Base-by-base conservation (phyloP, 2,797 vertebrate species). In the Phataginus tricuspis region DNA sequence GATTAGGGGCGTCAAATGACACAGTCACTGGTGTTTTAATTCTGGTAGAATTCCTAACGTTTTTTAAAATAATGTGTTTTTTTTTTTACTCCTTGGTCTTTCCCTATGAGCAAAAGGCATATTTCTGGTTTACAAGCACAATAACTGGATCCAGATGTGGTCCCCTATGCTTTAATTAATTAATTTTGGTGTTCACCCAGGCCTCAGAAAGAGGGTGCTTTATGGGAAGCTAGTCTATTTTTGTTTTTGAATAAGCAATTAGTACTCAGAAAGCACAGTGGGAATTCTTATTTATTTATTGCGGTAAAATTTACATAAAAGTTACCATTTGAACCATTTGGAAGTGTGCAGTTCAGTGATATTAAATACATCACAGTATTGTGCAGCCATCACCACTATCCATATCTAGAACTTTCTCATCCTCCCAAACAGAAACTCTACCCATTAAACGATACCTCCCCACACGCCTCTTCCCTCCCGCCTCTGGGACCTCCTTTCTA, bases 271-370 rank as follows among this genome's bases (percentile, higher is more conserved):
- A 45, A 64, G 34, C 86, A 69, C 12, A 78, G 74, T 37, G 18
- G 82, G 29, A 69, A 84, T 49, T 91, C 61, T 92, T 61, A 75
- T 78, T 79, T 80, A 71, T 90, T 91, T 80, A 75, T 84, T 77
- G 61, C 63, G 10, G 18, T 79, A 80, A 75, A 86, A 59, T 77
- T 29, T 55, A 84, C 4, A 19, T 55, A 77, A 88, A 34, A 68
- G 45, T 53, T 51, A 45, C 27, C 63, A 63, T 57, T 75, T 45
- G 37, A 68, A 55, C 27, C 55, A 39, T 93, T 75, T 91, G 31
- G 19, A 31, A 59, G 63, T 15, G 49, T 59, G 71, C 5, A n/a
- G 13, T 15, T 45, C 45, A 75, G 82, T 21, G 61, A 19, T 14
- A 51, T 45, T 64, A 79, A 61, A 49, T 77, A 6, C 25, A 68